Evolutionary conservation across 2,797 vertebrate genomes (phyloP).

Genomic region (Ptychadena robeensis): DNA sequence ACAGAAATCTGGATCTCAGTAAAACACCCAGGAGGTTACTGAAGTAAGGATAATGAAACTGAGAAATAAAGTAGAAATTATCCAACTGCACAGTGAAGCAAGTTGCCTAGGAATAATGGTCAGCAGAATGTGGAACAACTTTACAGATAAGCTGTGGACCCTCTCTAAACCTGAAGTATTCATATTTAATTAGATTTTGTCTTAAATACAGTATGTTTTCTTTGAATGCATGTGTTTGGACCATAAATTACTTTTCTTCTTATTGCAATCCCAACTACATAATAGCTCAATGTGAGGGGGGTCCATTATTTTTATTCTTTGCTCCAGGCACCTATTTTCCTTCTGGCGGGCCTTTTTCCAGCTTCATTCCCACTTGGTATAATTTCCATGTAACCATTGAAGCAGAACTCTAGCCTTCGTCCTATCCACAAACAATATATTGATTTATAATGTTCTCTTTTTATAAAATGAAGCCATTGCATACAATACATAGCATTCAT

Average conservation of each 20-base stretch:
- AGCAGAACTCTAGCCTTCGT: neutral
- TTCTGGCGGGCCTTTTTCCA: neutral
- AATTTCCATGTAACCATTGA: neutral
- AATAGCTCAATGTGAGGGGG: neutral
- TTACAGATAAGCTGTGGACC: too few species aligned
- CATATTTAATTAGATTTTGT: neutral
- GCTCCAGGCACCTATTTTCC: neutral
- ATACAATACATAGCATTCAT: neutral
- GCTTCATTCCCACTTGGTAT: neutral
- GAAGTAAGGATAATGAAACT: too few species aligned
- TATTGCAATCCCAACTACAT: neutral
- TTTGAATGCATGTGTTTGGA: neutral
- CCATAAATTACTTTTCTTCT: neutral
- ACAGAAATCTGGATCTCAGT: too few species aligned
- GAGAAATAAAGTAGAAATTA: too few species aligned
- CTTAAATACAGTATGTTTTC: neutral
- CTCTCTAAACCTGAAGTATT: too few species aligned
- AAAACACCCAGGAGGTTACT: too few species aligned
- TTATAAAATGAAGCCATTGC: neutral
- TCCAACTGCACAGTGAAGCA: too few species aligned
- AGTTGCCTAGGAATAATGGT: too few species aligned
- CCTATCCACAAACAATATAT: neutral
- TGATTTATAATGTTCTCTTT: slow-evolving; percentile 1
- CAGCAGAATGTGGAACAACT: too few species aligned
- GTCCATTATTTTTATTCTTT: neutral